Conservation (phyloP, 2,797 vertebrate genomes). For the Enteromius radiatus region DNA sequence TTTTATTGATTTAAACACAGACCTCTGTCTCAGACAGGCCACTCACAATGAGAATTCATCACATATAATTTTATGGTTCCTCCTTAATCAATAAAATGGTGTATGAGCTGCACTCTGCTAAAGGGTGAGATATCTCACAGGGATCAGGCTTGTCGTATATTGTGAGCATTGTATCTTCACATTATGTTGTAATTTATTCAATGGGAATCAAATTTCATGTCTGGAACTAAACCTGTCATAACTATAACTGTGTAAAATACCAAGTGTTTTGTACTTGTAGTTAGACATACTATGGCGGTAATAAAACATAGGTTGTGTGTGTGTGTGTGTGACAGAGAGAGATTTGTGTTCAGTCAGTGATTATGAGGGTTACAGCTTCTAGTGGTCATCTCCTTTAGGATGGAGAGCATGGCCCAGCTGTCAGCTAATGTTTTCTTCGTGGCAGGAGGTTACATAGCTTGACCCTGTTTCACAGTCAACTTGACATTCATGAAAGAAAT, state of each 20-base stretch:
- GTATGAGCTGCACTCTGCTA: conserved; percentile 32
- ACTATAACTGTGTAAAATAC: background rate
- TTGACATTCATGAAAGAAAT: conserved; percentile 16
- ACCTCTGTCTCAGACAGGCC: conserved; percentile 62
- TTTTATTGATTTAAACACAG: conserved; percentile 57
- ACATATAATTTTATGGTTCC: conserved; percentile 64
- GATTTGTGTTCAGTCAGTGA: background rate
- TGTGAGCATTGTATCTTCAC: background rate
- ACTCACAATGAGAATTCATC: conserved; percentile 67
- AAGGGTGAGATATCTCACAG: conserved; percentile 21
- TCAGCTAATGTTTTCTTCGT: conserved; percentile 24
- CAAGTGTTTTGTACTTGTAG: conserved; percentile 13
- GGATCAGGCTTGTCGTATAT: background rate
- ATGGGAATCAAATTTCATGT: conserved; percentile 11
- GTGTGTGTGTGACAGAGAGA: background rate
- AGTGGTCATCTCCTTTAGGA: conserved; percentile 12
- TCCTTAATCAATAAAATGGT: conserved; percentile 69
- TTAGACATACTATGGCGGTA: background rate
- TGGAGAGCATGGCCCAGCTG: conserved; percentile 25
- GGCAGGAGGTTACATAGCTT: background rate
- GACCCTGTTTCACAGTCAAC: conserved; percentile 7
- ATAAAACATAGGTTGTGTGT: background rate
- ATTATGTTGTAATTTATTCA: background rate
- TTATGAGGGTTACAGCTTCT: background rate
- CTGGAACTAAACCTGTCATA: conserved; percentile 18